Percentiles rank a stretch among this genome's conserved stretches.
phyloP scores from a whole-genome alignment of 1,140 invertebrate genomes.

The Euura saliciscinereae region DNA sequence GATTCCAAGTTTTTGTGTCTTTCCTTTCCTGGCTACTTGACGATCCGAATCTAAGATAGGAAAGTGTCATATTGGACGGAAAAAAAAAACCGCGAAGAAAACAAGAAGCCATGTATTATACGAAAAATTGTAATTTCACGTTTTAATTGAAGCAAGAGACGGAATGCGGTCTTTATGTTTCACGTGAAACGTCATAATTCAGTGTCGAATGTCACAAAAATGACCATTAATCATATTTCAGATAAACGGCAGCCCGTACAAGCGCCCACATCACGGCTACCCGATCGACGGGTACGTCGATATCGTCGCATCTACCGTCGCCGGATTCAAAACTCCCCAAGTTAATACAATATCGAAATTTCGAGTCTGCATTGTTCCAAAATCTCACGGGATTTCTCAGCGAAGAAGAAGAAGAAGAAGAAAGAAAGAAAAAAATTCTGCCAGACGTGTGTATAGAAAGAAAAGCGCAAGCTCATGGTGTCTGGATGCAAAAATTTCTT shows the following conservation, averaged over 20 bases:
- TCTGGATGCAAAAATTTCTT: neutral
- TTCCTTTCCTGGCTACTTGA: too few relatives aligned
- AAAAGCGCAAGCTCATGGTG: neutral
- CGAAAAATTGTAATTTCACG: neutral
- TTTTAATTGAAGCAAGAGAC: neutral
- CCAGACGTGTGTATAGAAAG: neutral
- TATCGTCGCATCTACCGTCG: neutral
- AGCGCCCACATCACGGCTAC: slow-evolving; percentile 9
- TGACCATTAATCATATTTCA: slow-evolving; percentile 6
- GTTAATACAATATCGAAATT: too few relatives aligned
- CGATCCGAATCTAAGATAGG: too few relatives aligned
- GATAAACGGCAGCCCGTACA: slow-evolving; percentile 12
- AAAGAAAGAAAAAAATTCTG: neutral
- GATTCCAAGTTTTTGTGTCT: neutral
- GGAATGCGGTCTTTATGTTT: slow-evolving; percentile 8
- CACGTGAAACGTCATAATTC: slow-evolving; percentile 15
- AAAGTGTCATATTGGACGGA: too few relatives aligned
- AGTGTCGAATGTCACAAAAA: neutral
- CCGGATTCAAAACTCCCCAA: neutral
- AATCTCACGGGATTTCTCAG: neutral
- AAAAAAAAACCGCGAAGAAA: neutral
- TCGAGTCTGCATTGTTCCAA: too few relatives aligned
- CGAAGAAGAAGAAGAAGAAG: neutral
- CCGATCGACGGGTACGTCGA: neutral
- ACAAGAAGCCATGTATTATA: neutral